Evolutionary conservation across 2,888 invertebrate species (phyloP), one percentile per base, ranked within the genome.

Genomic region (Baronia brevicornis): DNA sequence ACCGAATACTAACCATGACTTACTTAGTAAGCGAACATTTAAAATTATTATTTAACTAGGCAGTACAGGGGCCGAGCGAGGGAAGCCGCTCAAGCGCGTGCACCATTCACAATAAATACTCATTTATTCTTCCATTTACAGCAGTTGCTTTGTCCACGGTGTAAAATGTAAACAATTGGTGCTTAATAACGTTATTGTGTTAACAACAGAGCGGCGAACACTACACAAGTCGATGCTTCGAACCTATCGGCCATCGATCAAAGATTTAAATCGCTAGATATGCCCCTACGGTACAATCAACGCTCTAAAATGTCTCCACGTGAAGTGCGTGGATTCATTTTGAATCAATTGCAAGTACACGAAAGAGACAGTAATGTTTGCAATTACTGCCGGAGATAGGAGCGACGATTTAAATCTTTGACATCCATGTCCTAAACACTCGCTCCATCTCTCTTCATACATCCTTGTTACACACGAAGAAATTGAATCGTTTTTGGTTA

Each of bases 21-120:
- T 58, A 63, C 73, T 72, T 67, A 73, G 75, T 75, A 79, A 79
- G 82, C 79, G 69, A 79, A 43, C 36, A 61, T 50, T 56, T 68
- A 59, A 75, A 78, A 78, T 68, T 69, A 78, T 68, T 72, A 69
- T 68, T 77, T 53, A 50, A 47, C 54, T 59, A 57, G 49, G 46
- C 50, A 51, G 48, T 48, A 46, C 39, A 34, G 32, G 36, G 33
- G 35, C 39, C 40, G 32, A 36, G 32, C 37, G 26, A 36, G 33
- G 36, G 33, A 20, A 35, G 42, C 39, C 52, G 44, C 54, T 50
- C 52, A 54, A 47, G 41, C 33, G 55, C 67, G 60, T 69, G 67
- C 61, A 62, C 60, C 57, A 59, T 60, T 60, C 60, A 44, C 38
- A 63, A 66, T 63, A 68, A 67, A 71, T 66, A 67, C 65, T 59